These are phyloP conservation scores for Ctenicera cuprea DNA, from an alignment of 2,888 invertebrate genomes.

Conservation along the genomic window DNA sequence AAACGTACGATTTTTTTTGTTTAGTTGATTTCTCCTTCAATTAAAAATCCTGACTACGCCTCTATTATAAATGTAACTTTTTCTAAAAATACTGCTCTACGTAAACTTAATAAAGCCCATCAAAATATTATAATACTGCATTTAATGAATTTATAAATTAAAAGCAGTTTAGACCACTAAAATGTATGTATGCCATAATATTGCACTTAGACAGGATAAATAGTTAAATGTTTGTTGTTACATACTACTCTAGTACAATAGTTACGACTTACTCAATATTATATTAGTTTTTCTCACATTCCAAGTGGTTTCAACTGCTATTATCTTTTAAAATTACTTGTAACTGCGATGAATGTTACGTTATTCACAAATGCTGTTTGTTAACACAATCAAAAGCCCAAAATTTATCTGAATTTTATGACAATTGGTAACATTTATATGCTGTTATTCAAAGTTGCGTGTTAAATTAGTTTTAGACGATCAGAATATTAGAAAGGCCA, in stretches of 20 bases:
- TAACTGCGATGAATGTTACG: slow-evolving; percentile 30
- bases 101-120: no score
- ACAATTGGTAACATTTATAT: slow-evolving; percentile 2
- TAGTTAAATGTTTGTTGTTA: slow-evolving; percentile 55
- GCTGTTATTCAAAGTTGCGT: slow-evolving; percentile 40
- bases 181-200: slow-evolving; percentile 48
- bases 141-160: no score
- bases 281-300: slow-evolving; percentile 47
- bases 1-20: no score
- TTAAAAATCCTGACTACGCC: no score
- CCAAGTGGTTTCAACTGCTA: slow-evolving; percentile 48
- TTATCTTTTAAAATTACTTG: slow-evolving; percentile 45
- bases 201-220: slow-evolving; percentile 51
- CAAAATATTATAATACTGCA: no score
- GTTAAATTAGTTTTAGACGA: slow-evolving; percentile 46
- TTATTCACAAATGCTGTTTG: not conserved
- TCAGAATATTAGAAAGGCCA: slow-evolving; percentile 32
- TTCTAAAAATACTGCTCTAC: no score
- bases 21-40: no score
- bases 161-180: slow-evolving; percentile 46
- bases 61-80: no score
- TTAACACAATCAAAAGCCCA: not conserved
- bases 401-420: not conserved
- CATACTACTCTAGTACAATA: slow-evolving; percentile 51
- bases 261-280: slow-evolving; percentile 48